A percentile compares a stretch with the other conserved stretches of the same genome.
Conservation (phyloP, 2,797 vertebrate species). For the Halcyon badia region DNA sequence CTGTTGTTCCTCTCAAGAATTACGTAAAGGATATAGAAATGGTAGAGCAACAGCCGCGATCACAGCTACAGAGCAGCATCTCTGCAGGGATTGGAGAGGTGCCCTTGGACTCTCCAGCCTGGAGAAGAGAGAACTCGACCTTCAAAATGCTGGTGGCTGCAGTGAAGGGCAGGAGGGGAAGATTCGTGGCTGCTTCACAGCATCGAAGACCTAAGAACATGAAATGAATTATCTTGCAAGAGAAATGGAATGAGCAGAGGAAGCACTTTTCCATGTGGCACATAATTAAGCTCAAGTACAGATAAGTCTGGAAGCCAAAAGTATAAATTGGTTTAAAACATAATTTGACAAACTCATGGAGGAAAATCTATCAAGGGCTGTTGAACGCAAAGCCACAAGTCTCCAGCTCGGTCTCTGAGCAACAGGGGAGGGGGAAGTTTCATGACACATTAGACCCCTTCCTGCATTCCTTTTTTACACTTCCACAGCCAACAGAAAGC, state of each 20-base stretch:
- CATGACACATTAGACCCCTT: neutral
- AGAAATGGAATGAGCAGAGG: neutral
- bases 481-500: neutral
- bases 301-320: slow-evolving; percentile 23
- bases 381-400: neutral
- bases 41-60: neutral
- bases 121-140: neutral
- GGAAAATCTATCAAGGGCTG: neutral
- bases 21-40: neutral
- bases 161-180: neutral
- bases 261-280: slow-evolving; percentile 24
- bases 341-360: neutral
- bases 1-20: neutral
- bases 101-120: neutral
- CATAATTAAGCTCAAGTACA: slow-evolving; percentile 38
- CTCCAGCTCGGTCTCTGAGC: neutral
- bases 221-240: neutral
- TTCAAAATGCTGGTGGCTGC: neutral
- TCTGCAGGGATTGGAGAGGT: neutral
- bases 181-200: neutral
- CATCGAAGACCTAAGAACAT: neutral
- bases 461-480: neutral
- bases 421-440: neutral
- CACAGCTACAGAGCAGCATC: neutral
- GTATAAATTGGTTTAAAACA: neutral